Evolutionary conservation across 2,113 vertebrate genomes (phyloP), one percentile per base, ranked within the genome.

Genomic region (Nanorana parkeri): DNA sequence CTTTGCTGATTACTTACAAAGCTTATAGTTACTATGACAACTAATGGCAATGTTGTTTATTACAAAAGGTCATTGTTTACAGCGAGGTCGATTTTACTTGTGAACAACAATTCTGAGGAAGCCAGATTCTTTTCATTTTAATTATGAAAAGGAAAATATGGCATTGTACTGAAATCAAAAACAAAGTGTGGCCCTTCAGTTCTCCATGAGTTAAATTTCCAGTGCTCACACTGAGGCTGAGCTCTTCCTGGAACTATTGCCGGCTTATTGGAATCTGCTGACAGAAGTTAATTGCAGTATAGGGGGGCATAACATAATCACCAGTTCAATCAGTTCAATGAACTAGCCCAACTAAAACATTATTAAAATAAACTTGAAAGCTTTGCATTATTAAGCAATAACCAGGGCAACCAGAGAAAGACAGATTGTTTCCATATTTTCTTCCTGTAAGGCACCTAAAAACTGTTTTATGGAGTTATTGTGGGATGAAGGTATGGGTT

Each of bases 211-310:
- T 81, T 81, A 51, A 72, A 55, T 81, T 72, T 81, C 41, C 78
- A 24, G 68, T 32, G 58, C 24, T 64, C 64, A 28, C 24, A 17
- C 58, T 21, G 17, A 17, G 4, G 54, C n/a, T 15, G 17, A n/a
- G 23, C 7, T 24, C 66, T 71, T 80, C 61, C 68, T 81, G 41
- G 56, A 73, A 63, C 10, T 15, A 11, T 28, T 72, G 68, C 54
- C 36, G 54, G 41, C 60, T 81, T 81, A 72, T 81, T 81, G 20
- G 60, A 73, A 64, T 73, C 68, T 81, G 78, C 78, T 81, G 78
- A 81, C 78, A 81, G 78, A 72, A 81, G 58, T 52, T 72, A 81
- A 73, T 81, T 81, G 68, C 68, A 52, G 36, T 17, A 81, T 73
- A 54, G 58, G 78, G n/a, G 78, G 67, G 68, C 58, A 54, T 17